Conservation (phyloP, 2,888 invertebrate genomes). For the Platypus cylindrus region DNA sequence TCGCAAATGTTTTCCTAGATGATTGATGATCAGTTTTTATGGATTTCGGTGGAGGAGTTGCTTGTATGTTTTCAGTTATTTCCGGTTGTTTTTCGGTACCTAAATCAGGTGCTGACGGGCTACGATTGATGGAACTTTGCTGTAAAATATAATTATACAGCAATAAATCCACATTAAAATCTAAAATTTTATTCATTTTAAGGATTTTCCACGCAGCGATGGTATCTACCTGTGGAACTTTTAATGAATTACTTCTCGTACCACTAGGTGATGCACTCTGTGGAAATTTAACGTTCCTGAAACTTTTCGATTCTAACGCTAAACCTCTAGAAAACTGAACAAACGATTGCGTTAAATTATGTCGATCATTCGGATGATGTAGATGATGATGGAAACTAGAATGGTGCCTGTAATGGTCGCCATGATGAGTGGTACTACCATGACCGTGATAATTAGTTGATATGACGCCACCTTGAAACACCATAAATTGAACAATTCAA, state of each 20-base stretch:
- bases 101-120: slow-evolving; percentile 49
- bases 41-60: slow-evolving; percentile 12
- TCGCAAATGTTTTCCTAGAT: slow-evolving; percentile 30
- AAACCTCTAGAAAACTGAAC: slow-evolving; percentile 39
- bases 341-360: slow-evolving; percentile 38
- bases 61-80: slow-evolving; percentile 19
- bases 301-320: slow-evolving; percentile 23
- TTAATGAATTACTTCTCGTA: slow-evolving; percentile 25
- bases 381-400: slow-evolving; percentile 11
- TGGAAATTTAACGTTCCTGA: slow-evolving; percentile 6
- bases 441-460: slow-evolving; percentile 4
- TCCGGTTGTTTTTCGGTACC: slow-evolving; percentile 30
- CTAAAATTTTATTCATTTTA: no score
- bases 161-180: no score
- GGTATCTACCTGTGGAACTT: slow-evolving; percentile 23
- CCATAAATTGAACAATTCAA: neutral
- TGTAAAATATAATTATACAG: slow-evolving; percentile 18
- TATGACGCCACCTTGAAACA: neutral
- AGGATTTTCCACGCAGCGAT: no score
- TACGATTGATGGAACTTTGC: slow-evolving; percentile 35
- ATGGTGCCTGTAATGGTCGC: slow-evolving; percentile 6
- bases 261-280: slow-evolving; percentile 13
- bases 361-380: slow-evolving; percentile 18
- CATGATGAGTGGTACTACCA: slow-evolving; percentile 5
- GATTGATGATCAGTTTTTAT: slow-evolving; percentile 14